Conservation (phyloP, 2,888 invertebrate genomes). For the Spodoptera littoralis region DNA sequence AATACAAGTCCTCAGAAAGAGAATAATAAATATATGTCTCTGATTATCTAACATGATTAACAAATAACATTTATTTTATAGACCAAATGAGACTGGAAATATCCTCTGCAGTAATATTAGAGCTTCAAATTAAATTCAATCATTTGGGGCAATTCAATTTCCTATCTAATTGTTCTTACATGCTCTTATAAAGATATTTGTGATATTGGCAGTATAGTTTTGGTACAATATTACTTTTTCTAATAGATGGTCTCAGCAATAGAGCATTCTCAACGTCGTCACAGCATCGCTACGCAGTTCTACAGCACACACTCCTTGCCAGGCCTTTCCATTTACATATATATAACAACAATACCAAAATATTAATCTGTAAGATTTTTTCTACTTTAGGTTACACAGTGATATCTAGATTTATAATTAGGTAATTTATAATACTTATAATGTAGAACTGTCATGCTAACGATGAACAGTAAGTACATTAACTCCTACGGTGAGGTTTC, state of each 20-base stretch:
- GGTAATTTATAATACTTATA: slow-evolving; percentile 26
- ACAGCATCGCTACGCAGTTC: too few relatives aligned
- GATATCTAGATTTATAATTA: slow-evolving; percentile 21
- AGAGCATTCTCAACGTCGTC: too few relatives aligned
- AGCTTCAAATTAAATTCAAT: slow-evolving; percentile 11
- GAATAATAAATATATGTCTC: slow-evolving; percentile 21
- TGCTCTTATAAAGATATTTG: slow-evolving; percentile 2
- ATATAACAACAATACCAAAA: slow-evolving; percentile 33
- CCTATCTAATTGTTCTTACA: slow-evolving; percentile 46
- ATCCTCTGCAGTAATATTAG: neutral
- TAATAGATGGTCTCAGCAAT: too few relatives aligned
- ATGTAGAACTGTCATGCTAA: slow-evolving; percentile 17
- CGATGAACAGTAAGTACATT: slow-evolving; percentile 24
- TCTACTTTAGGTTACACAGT: slow-evolving; percentile 21
- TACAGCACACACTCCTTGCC: slow-evolving; percentile 3
- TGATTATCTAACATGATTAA: slow-evolving; percentile 13
- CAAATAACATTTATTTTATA: neutral
- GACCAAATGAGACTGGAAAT: slow-evolving; percentile 3
- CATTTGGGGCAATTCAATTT: slow-evolving; percentile 40
- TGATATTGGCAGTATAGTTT: too few relatives aligned
- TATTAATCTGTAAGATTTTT: slow-evolving; percentile 20
- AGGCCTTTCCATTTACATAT: slow-evolving; percentile 5
- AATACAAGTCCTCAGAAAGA: slow-evolving; percentile 19
- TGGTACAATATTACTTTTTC: too few relatives aligned
- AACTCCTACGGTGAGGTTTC: slow-evolving; percentile 45